A percentile compares a stretch with the other conserved stretches of the same genome.
Evolutionary conservation across 2,888 invertebrate genomes (phyloP).

Genomic region (Icerya purchasi): DNA sequence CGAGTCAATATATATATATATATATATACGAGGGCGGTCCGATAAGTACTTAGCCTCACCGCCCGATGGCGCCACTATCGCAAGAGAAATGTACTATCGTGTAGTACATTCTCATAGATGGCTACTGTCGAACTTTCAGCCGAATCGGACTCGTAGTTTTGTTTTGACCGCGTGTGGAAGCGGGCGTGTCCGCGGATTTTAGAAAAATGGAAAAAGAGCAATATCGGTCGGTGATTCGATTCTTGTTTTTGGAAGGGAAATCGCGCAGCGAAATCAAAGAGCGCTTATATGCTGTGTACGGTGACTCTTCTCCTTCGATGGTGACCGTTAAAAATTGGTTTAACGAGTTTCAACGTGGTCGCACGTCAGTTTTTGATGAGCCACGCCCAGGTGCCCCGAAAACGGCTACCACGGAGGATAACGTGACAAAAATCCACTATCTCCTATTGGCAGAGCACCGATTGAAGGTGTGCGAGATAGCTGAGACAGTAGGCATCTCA

Average conservation of each 20-base stretch:
- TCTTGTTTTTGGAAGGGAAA: neutral
- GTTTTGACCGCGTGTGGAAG: neutral
- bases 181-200: neutral
- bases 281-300: conserved; percentile 1
- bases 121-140: neutral
- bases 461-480: neutral
- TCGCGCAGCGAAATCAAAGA: neutral
- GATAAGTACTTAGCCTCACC: conserved; percentile 1
- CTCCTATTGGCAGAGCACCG: neutral
- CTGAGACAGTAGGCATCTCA: conserved; percentile 1
- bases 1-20: too few relatives aligned
- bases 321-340: too few relatives aligned
- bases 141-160: neutral
- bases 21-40: conserved; percentile 1
- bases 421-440: conserved; percentile 4
- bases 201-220: conserved; percentile 1
- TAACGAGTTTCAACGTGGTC: conserved; percentile 5
- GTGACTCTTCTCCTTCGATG: conserved; percentile 1
- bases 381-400: conserved; percentile 4
- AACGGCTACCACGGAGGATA: conserved; percentile 5
- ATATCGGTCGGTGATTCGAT: conserved; percentile 8
- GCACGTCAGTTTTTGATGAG: neutral
- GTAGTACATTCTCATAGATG: neutral
- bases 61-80: conserved; percentile 1
- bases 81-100: neutral